Evolutionary conservation across 2,888 invertebrate species (phyloP), one percentile per base, ranked within the genome.

Genomic region (Cotesia congregata): DNA sequence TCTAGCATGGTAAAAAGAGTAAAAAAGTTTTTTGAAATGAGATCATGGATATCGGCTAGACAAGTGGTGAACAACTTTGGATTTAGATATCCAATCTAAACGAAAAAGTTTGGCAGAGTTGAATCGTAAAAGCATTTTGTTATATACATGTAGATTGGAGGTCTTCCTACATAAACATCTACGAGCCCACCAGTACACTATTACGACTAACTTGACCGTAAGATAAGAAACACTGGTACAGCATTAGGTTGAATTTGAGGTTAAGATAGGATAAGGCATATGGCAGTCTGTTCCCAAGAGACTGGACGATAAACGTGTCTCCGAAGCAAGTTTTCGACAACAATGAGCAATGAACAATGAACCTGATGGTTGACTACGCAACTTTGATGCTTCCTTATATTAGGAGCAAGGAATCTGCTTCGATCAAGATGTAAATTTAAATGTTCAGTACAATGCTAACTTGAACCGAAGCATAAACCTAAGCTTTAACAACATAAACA

Each of bases 241-340:
- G 30, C 30, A 30, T 30, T 30, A 30, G 30, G 30, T 30, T 30
- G 30, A 30, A 30, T 30, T 30, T 50, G 2, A 50, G 50, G 50
- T 50, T 50, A 4, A 50, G 50, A 50, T 50, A 50, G 12, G 50
- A 12, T 12, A 4, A 50, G 50, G 50, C 12, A 50, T 50, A 30
- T 30, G 30, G n/a, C 64, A 6, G 64, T n/a, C n/a, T 15, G 9
- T 20, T 38, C 39, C 67, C 39, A 39, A 15, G 67, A 67, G 67
- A 38, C 30, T 30, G 30, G 30, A 3, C 67, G 20, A 67, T 20
- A 20, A 20, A 38, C 20, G 12, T 15, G 41, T 70, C 20, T 70
- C 70, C n/a, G 9, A 20, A 12, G 6, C 30, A 70, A 70, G 50
- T 70, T 70, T 12, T 50, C 50, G 60, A 59, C 70, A 59, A 59